Evolutionary conservation across 2,797 vertebrate species (phyloP).

Genomic region (Arrhamphus sclerolepis): DNA sequence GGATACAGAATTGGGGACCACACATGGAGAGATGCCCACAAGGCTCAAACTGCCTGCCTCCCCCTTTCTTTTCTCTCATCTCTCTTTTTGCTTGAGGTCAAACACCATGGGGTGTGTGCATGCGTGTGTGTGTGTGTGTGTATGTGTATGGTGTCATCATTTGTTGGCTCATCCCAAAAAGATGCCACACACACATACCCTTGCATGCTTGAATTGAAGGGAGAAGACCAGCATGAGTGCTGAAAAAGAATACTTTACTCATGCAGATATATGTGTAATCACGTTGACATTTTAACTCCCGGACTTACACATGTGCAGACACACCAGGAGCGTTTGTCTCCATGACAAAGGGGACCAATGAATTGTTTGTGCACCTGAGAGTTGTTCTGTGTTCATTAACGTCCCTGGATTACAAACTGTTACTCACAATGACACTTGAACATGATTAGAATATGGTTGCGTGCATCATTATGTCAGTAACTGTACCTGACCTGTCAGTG

Average conservation of each 20-base stretch:
- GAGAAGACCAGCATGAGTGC: conserved; percentile 23
- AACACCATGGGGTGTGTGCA: conserved; percentile 49
- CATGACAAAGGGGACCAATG: conserved; percentile 2
- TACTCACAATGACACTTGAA: conserved; percentile 36
- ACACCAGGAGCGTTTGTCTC: conserved; percentile 10
- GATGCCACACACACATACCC: conserved; percentile 3
- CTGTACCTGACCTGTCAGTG: conserved; percentile 11
- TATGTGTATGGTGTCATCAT: conserved; percentile 58
- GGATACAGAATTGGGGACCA: conserved; percentile 65
- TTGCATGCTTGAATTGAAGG: conserved; percentile 23
- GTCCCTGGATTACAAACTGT: conserved; percentile 28
- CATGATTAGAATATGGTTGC: conserved; percentile 33
- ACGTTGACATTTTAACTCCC: conserved; percentile 26
- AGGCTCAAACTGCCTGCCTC: conserved; percentile 55
- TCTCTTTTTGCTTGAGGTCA: conserved; percentile 64
- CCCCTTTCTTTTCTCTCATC: conserved; percentile 50
- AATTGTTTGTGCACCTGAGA: conserved; percentile 18
- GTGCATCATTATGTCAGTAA: conserved; percentile 12
- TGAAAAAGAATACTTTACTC: conserved; percentile 21
- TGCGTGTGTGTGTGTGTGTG: too few relatives aligned
- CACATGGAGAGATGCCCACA: conserved; percentile 59
- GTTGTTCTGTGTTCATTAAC: conserved; percentile 21
- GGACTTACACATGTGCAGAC: conserved; percentile 1
- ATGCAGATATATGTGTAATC: conserved; percentile 18
- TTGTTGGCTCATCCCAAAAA: conserved; percentile 49